phyloP scores from a whole-genome alignment of 37 sponge, comb jelly and placozoan species.

The Amphimedon queenslandica region DNA sequence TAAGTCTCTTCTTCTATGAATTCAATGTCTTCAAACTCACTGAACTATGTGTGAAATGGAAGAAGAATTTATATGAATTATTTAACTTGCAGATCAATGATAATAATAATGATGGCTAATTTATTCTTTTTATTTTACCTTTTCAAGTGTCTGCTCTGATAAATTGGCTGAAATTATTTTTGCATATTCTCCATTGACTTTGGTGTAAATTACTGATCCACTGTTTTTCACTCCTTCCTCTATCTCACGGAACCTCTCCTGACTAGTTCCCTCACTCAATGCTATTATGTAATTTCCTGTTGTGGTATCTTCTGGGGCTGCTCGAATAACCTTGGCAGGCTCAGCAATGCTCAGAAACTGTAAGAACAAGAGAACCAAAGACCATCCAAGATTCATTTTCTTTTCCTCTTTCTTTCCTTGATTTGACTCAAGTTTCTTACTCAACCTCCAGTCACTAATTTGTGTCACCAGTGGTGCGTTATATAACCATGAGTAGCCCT shows the following conservation, averaged over 20 bases:
- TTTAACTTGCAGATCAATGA: too few relatives aligned
- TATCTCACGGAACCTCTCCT: neutral
- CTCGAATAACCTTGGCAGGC: neutral
- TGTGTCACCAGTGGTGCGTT: too few relatives aligned
- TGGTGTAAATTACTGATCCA: slow-evolving; percentile 12
- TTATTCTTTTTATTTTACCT: too few relatives aligned
- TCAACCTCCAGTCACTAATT: too few relatives aligned
- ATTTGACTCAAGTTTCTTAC: too few relatives aligned
- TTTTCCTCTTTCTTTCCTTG: too few relatives aligned
- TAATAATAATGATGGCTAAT: too few relatives aligned
- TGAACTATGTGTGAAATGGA: neutral
- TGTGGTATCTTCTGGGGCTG: slow-evolving; percentile 12
- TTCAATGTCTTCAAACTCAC: neutral
- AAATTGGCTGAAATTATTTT: slow-evolving; percentile 44
- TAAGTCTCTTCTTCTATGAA: slow-evolving; percentile 46
- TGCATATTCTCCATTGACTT: slow-evolving; percentile 18
- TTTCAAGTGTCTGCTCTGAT: slow-evolving; percentile 6
- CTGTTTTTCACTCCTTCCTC: neutral
- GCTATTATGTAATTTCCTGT: slow-evolving; percentile 47
- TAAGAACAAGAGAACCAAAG: too few relatives aligned
- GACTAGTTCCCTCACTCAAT: slow-evolving; percentile 16
- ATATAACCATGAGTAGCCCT: too few relatives aligned
- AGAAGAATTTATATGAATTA: too few relatives aligned
- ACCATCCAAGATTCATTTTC: too few relatives aligned
- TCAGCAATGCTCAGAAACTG: too few relatives aligned